Percentiles rank a stretch among this genome's conserved stretches.
Conservation (phyloP, 2,113 vertebrate species). For the Pedetes capensis region DNA sequence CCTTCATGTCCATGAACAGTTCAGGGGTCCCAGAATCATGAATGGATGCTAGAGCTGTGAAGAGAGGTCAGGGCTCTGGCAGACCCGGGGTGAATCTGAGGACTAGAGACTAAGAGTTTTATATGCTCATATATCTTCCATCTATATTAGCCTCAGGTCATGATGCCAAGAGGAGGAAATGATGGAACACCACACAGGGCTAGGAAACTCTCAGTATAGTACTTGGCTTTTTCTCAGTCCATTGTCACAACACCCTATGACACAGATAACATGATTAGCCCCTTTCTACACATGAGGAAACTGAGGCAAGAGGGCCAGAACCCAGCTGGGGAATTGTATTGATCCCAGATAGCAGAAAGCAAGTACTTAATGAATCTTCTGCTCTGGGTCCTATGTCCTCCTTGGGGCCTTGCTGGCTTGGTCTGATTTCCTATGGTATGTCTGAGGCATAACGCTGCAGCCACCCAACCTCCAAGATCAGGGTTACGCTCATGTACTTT, state of each 20-base stretch:
- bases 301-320: neutral
- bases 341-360: neutral
- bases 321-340: neutral
- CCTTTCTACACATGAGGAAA: neutral
- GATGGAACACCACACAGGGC: too few species aligned
- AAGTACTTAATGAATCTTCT: neutral
- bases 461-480: neutral
- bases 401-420: neutral
- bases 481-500: neutral
- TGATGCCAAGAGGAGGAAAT: neutral
- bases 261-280: neutral
- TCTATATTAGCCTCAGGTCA: neutral
- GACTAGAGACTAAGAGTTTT: neutral
- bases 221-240: neutral
- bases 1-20: slow-evolving; percentile 58
- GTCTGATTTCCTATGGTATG: neutral
- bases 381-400: neutral
- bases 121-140: neutral
- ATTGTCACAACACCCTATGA: neutral
- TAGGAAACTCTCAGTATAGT: neutral
- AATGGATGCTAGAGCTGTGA: slow-evolving; percentile 51
- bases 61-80: neutral
- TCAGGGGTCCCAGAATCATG: slow-evolving; percentile 52
- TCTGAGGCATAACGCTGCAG: neutral
- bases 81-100: neutral